These are phyloP conservation scores for Columba guinea DNA, from an alignment of 2,797 vertebrate species.

Conservation along the genomic window DNA sequence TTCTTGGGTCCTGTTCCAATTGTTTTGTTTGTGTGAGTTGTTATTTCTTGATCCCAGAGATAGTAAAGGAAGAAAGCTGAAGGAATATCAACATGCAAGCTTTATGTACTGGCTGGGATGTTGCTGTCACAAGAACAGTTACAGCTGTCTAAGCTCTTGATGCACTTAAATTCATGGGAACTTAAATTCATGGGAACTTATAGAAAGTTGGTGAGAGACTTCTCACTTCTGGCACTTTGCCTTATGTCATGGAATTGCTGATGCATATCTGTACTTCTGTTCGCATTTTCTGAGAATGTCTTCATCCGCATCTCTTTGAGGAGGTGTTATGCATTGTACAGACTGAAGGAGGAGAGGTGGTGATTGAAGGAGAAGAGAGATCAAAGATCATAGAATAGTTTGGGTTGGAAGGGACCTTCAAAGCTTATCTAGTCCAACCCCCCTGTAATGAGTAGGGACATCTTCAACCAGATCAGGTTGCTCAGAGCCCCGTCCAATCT, in stretches of 20 bases:
- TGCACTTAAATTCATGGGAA: neutral
- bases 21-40: neutral
- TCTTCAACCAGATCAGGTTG: no score
- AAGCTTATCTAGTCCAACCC: no score
- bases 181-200: neutral
- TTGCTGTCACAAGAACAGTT: neutral
- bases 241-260: neutral
- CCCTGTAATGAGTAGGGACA: no score
- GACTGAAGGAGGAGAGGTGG: neutral
- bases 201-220: neutral
- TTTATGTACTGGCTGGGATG: neutral
- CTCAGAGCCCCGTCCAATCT: no score
- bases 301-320: neutral
- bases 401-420: no score
- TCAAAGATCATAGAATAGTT: neutral
- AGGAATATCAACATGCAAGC: neutral
- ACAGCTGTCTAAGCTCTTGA: neutral
- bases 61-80: neutral
- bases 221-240: neutral
- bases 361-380: neutral
- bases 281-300: neutral
- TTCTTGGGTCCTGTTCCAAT: neutral
- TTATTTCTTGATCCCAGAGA: neutral
- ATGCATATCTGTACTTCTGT: neutral
- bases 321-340: neutral